Evolutionary conservation across 2,113 vertebrate species (phyloP).

Genomic region (Ascaphus truei): DNA sequence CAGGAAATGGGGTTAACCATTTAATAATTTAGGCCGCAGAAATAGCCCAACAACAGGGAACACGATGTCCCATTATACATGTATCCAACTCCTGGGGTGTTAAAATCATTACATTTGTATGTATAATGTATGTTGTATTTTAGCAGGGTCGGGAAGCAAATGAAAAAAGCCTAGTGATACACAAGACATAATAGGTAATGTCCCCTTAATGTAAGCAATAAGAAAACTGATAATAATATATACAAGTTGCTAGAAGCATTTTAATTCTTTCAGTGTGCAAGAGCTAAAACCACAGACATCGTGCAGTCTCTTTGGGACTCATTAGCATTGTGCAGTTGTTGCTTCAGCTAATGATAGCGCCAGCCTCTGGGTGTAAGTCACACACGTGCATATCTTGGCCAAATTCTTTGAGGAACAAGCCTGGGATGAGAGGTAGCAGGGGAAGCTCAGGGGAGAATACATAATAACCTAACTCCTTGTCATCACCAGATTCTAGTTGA

Average conservation of each 20-base stretch:
- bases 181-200: background rate
- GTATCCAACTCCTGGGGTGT: background rate
- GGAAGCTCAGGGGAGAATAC: background rate
- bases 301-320: conserved; percentile 28
- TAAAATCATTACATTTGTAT: conserved; percentile 21
- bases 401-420: background rate
- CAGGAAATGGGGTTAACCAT: too few relatives aligned
- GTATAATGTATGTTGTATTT: conserved; percentile 20
- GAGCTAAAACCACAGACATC: background rate
- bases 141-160: background rate
- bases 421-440: background rate
- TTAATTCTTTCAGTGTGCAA: conserved; percentile 8
- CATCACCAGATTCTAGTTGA: too few relatives aligned
- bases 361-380: background rate
- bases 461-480: too few relatives aligned
- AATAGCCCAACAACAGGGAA: too few relatives aligned
- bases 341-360: background rate
- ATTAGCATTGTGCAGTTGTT: conserved; percentile 9
- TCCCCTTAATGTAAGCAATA: conserved; percentile 9
- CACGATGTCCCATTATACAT: background rate
- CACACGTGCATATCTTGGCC: background rate
- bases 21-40: too few relatives aligned
- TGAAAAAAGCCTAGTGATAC: background rate
- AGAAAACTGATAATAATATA: background rate
- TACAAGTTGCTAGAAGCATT: conserved; percentile 16